Evolutionary conservation across 2,797 vertebrate genomes (phyloP), one percentile per base, ranked within the genome.

Genomic region (Fistularia commersonii): DNA sequence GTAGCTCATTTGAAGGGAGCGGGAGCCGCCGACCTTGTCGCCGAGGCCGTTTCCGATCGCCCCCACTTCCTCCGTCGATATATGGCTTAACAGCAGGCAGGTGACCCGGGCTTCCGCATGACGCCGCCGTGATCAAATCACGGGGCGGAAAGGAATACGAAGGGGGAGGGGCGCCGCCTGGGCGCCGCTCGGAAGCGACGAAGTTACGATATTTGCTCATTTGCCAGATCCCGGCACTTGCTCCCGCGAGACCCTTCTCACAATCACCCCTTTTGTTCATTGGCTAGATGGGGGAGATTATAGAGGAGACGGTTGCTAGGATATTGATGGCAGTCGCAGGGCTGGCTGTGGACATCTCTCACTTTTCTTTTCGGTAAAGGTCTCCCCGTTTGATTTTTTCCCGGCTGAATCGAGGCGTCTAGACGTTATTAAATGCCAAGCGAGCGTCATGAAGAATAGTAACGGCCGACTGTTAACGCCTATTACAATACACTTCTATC

Each of bases 281-380:
- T 82, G 77, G 79, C 53, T 64, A 54, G 77, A 79, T 79, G 58
- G 66, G 64, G 68, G 32, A 77, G 78, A 85, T 83, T 81, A 86
- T 45, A 14, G 56, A 45, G 75, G 75, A 79, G 57, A 74, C 6
- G 12, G 80, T 80, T 84, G 81, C 75, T 79, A 83, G 79, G 81
- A 77, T 69, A 80, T 75, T 60, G 61, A 81, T 74, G 53, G 65
- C 54, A 57, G 60, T 45, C 65, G 66, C 45, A 45, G 61, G 61
- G 60, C 14, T 15, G 31, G 59, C 46, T 66, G 34, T 41, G 57
- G 64, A 64, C 49, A 51, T 53, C 38, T 69, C 15, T 49, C 12
- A 23, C 47, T 48, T 66, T 14, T 63, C 54, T 67, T 57, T 57
- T 40, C 39, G 58, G 36, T 50, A 63, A 76, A 77, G 66, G 63